Base-by-base conservation (phyloP, 1,140 invertebrate species). In the Drosophila suzukii region DNA sequence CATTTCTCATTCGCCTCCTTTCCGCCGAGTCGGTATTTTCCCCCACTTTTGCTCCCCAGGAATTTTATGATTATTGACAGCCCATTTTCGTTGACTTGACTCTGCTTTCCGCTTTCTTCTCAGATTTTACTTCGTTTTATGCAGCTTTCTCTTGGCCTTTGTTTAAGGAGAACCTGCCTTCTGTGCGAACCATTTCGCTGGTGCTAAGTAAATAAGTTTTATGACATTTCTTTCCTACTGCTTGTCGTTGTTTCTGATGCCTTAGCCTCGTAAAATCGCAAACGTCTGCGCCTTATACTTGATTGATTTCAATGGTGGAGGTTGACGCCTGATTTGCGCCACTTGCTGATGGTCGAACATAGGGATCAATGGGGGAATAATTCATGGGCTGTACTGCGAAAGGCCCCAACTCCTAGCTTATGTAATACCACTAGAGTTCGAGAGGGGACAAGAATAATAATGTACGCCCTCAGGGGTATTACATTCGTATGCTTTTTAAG, bases 151-250 rank as follows among this genome's bases (percentile, higher is more conserved):
- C 72, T 78, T 88, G 82, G 75, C 46, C 72, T 73, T 82, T 86
- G 81, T 81, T 81, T 78, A 62, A 74, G 70, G 12, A 57, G 27
- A 20, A 38, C 15, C 46, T 59, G 51, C 41, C 51, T 75, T 56
- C 43, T 60, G 56, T 27, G 30, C 57, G 57, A 54, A 56, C 71
- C 68, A 75, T 85, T 85, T 81, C 20, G 63, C 60, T 81, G 80
- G 73, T 75, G 76, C 85, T 89, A 89, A 89, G 84, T 89, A 89
- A 89, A 89, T 89, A 89, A 89, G 73, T 89, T 89, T 84, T 89
- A 89, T 84, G 84, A 81, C 80, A 79, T 89, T 86, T 78, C 81
- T 76, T 76, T 72, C 56, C 54, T 38, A 43, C 60, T 51, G 44
- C 44, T 30, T 30, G 20, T 12, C 43, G 51, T 36, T 57, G 67